Evolutionary conservation across 1,140 invertebrate species (phyloP), one percentile per base, ranked within the genome.

Genomic region (Eriocheir sinensis): DNA sequence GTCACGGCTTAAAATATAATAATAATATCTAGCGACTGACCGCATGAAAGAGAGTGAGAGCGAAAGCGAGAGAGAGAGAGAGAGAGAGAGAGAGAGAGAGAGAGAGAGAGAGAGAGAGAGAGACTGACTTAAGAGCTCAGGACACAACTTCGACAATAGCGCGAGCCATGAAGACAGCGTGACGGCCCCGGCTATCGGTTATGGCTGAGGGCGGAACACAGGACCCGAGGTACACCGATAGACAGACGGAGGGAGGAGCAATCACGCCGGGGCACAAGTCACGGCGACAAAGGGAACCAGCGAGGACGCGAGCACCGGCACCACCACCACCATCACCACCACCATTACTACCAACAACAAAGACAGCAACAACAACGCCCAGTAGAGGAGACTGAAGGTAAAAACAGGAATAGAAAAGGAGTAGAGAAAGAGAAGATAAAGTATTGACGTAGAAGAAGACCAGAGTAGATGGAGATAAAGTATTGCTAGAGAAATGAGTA

Each of bases 91-190:
- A 36, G 34, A 36, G 83, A 41, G 40, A 41, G 83, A 86, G 34
- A 86, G 40, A 40, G 40, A 86, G 34, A 86, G 83, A 86, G 81
- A 83, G 30, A 36, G 83, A 86, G 83, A 86, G 40, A 41, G 83
- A 41, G 83, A 86, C 30, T 8, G 34, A 6, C n/a, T 83, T 83
- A 36, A 32, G 81, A 83, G 15, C 30, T 12, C 15, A 12, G 36
- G n/a, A 83, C 30, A 34, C 36, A 38, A 83, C 36, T 86, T 40
- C n/a, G 83, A 88, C 36, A 38, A 38, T 41, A 44, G 85, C 21
- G 17, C 0, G 32, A 88, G 85, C 3, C 36, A 38, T 72, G 21
- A 2, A 21, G 21, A 4, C 60, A 27, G n/a, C 60, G n/a, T 72
- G 60, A 72, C 60, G 60, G 27, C 60, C 21, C n/a, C 27, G 12